These are phyloP conservation scores for Octonoba sinensis DNA, from an alignment of 2,888 invertebrate species.

Conservation along the genomic window DNA sequence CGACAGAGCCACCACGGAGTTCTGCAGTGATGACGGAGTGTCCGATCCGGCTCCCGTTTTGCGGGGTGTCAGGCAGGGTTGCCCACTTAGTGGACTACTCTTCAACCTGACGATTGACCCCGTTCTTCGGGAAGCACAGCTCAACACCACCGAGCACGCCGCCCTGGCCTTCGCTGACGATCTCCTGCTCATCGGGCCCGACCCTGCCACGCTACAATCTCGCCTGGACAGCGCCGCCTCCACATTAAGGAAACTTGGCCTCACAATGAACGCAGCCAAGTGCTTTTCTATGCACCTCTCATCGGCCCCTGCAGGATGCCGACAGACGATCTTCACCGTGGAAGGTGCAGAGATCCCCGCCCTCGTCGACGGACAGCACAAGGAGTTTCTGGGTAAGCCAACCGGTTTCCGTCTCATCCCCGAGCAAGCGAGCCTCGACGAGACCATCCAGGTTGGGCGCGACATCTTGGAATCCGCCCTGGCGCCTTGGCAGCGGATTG, in stretches of 20 bases:
- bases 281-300: neutral
- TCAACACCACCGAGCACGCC: neutral
- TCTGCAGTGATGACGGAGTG: neutral
- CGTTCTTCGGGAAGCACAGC: neutral
- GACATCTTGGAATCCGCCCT: neutral
- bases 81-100: neutral
- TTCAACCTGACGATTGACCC: neutral
- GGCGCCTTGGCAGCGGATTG: neutral
- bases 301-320: neutral
- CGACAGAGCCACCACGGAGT: neutral
- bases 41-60: neutral
- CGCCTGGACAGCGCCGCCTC: neutral
- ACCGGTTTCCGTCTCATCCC: neutral
- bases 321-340: neutral
- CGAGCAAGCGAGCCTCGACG: neutral
- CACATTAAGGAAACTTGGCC: neutral
- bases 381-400: neutral
- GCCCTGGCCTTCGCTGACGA: neutral
- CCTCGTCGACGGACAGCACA: neutral
- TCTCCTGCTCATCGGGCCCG: neutral
- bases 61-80: neutral
- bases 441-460: neutral
- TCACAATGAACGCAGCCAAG: neutral
- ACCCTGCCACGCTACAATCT: neutral
- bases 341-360: neutral